A percentile compares a stretch with the other conserved stretches of the same genome.
Conservation (phyloP, 2,888 invertebrate species). For the Bombylius major region DNA sequence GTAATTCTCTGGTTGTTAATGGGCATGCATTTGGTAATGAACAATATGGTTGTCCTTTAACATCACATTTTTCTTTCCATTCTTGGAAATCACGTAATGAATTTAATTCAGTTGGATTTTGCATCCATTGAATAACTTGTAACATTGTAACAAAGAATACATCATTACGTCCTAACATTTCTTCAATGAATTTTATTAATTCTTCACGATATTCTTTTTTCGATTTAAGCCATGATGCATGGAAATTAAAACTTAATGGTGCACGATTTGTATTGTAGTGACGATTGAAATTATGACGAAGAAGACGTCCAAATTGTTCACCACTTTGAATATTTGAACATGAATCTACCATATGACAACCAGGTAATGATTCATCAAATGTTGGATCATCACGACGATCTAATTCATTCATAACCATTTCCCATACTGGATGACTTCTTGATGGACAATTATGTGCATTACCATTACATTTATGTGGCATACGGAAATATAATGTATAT, state of each 20-base stretch:
- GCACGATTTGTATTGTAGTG: conserved; percentile 89
- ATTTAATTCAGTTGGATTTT: conserved; percentile 79
- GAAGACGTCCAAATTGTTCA: conserved; percentile 77
- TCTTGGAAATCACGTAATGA: conserved; percentile 82
- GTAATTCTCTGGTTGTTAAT: conserved; percentile 75
- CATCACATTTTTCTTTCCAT: conserved; percentile 92
- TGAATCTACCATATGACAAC: conserved; percentile 90
- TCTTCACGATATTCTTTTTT: conserved; percentile 88
- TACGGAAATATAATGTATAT: conserved; percentile 90
- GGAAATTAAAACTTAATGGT: conserved; percentile 85
- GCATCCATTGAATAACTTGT: conserved; percentile 92
- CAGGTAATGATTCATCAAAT: conserved; percentile 84
- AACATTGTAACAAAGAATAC: conserved; percentile 88
- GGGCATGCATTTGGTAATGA: conserved; percentile 86
- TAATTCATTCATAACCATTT: conserved; percentile 92
- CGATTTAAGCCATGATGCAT: conserved; percentile 89
- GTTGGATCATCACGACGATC: conserved; percentile 88
- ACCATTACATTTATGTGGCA: conserved; percentile 91
- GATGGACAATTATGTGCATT: conserved; percentile 90
- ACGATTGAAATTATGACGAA: conserved; percentile 89
- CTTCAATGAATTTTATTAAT: conserved; percentile 84
- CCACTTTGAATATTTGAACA: conserved; percentile 87
- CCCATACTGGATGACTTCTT: conserved; percentile 86
- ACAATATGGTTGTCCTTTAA: conserved; percentile 87
- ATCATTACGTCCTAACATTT: conserved; percentile 77